Percentiles rank a stretch among this genome's conserved stretches.
phyloP scores from a whole-genome alignment of 2,797 vertebrate genomes.

The Oreochromis mossambicus region DNA sequence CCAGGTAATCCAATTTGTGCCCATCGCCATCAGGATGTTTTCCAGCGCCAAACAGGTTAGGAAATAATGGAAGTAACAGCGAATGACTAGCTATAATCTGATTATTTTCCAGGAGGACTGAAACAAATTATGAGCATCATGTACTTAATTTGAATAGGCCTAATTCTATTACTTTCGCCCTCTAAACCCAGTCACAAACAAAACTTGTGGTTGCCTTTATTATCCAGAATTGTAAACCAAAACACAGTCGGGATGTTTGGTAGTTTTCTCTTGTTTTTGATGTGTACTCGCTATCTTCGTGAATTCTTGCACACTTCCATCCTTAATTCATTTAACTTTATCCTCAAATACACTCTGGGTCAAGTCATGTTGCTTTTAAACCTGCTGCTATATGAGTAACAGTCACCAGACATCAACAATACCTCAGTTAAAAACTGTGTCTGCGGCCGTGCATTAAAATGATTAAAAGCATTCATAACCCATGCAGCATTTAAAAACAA shows the following conservation, averaged over 20 bases:
- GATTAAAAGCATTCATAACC: background rate
- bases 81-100: background rate
- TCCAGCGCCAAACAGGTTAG: background rate
- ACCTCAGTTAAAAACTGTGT: background rate
- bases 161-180: background rate
- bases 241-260: background rate
- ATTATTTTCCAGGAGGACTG: background rate
- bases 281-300: background rate
- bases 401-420: background rate
- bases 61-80: background rate
- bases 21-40: background rate
- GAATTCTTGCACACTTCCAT: background rate
- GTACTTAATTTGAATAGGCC: background rate
- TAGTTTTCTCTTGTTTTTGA: background rate
- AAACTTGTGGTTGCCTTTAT: background rate
- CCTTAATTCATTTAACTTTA: background rate
- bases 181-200: background rate
- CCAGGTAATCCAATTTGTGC: background rate
- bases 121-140: background rate
- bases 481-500: constrained; percentile 10
- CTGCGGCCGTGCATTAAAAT: background rate
- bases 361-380: background rate
- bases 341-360: background rate
- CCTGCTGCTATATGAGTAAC: background rate
- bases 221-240: background rate